These are phyloP conservation scores for Conopomorpha cramerella DNA, from an alignment of 1,140 invertebrate genomes.

Conservation along the genomic window DNA sequence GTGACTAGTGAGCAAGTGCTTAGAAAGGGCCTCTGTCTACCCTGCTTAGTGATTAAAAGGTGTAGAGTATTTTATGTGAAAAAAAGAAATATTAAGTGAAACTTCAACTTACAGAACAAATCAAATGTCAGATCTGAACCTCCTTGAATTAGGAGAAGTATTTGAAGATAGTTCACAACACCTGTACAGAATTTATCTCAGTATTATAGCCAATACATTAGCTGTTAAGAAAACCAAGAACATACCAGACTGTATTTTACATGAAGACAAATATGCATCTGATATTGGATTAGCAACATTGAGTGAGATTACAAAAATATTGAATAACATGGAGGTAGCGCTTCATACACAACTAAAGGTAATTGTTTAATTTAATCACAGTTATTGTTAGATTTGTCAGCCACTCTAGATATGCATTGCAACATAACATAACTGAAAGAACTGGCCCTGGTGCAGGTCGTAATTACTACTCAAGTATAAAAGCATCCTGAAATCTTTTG, in stretches of 20 bases:
- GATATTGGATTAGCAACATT: constrained; percentile 33
- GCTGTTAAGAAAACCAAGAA: constrained; percentile 34
- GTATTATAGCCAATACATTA: constrained; percentile 36
- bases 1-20: too few relatives aligned
- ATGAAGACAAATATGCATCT: constrained; percentile 42
- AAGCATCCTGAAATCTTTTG: too few relatives aligned
- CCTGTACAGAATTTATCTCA: constrained; percentile 40
- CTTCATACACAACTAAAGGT: constrained; percentile 39
- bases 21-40: too few relatives aligned
- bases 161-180: constrained; percentile 40
- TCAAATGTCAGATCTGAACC: constrained; percentile 14
- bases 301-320: constrained; percentile 32
- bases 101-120: constrained; percentile 11
- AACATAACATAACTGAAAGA: too few relatives aligned
- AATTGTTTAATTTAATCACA: constrained; percentile 4
- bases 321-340: constrained; percentile 40
- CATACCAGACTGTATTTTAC: constrained; percentile 24
- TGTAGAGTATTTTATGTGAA: too few relatives aligned
- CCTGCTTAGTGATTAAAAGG: too few relatives aligned
- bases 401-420: too few relatives aligned
- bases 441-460: too few relatives aligned
- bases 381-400: neutral
- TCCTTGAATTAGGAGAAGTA: constrained; percentile 34
- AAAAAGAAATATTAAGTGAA: too few relatives aligned
- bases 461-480: too few relatives aligned